Base-by-base conservation (phyloP, 2,797 vertebrate species). In the Acipenser oxyrinchus region DNA sequence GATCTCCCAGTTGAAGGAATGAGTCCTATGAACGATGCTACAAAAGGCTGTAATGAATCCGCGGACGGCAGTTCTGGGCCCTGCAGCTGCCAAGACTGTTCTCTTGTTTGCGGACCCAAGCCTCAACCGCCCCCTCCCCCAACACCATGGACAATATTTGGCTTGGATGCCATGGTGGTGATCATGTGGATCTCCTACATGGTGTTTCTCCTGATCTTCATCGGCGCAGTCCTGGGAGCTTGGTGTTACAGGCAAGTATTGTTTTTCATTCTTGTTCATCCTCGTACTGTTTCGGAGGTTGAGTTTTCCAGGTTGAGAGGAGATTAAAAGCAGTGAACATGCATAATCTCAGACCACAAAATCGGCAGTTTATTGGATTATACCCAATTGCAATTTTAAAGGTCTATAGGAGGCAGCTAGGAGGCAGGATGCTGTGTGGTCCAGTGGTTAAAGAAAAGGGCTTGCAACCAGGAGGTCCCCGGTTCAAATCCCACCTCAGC, bases 41-140 rank as follows among this genome's bases (percentile, higher is more conserved):
- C 97, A 0, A 95, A 87, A 60, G 87, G 80, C 72, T 99, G 97
- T 73, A 87, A 92, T 0, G 91, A 98, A 71, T 81, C 87, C 12
- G 18, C 93, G 66, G 95, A 96, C 4, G 95, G 97, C 9, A 90
- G 84, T 1, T 95, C 92, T 0, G 91, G 82, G 51, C 85, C 94
- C 0, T 99, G 97, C 80, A 97, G 95, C 75, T 99, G 97, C 82
- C 96, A 98, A 81, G 97, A 99, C 81, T 99, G 97, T 71, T 71
- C 85, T 0, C 66, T 77, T 0, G 76, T 89, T 4, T 99, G 97
- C 15, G 95, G 96, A 15, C 91, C 93, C 6, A 87, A 80, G 72
- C 97, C 96, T 0, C 80, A 89, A 0, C 93, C 95, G 0, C 95
- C 95, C 0, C 80, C 90, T 0, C 3, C 76, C 7, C 86, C 87